Percentiles rank a stretch among this genome's conserved stretches.
phyloP scores from a whole-genome alignment of 2,888 invertebrate species.

The Chrysolina oricalcia region DNA sequence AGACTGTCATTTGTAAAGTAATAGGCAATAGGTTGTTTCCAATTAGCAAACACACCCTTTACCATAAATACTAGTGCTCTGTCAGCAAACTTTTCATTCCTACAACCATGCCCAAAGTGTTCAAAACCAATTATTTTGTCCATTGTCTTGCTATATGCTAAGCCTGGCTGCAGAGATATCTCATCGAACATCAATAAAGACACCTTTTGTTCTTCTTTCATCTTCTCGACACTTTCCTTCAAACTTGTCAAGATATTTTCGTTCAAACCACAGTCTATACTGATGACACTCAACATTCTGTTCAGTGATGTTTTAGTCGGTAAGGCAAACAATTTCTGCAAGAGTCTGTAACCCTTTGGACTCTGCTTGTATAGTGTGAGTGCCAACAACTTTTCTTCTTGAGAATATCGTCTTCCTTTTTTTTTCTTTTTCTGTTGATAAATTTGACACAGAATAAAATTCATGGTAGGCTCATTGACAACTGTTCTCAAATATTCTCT shows the following conservation, averaged over 20 bases:
- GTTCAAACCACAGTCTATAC: constrained; percentile 42
- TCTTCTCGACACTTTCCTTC: constrained; percentile 37
- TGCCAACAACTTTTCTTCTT: constrained; percentile 51
- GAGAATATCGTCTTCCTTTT: constrained; percentile 41
- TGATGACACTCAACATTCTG: constrained; percentile 43
- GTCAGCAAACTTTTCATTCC: neutral
- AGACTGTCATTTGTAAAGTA: constrained; percentile 6
- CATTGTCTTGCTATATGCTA: constrained; percentile 34
- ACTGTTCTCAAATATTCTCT: neutral
- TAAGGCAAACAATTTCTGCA: constrained; percentile 48
- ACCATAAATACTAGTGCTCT: constrained; percentile 23
- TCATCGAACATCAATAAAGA: constrained; percentile 51
- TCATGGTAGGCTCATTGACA: neutral
- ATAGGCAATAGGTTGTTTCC: constrained; percentile 24
- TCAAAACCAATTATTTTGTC: constrained; percentile 36
- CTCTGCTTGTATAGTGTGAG: constrained; percentile 50
- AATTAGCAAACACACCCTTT: constrained; percentile 15
- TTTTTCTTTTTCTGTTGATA: constrained; percentile 26
- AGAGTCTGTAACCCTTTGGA: constrained; percentile 46
- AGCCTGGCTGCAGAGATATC: constrained; percentile 45
- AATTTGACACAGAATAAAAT: neutral
- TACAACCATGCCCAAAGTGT: neutral
- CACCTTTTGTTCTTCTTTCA: constrained; percentile 29
- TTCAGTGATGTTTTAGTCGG: constrained; percentile 48
- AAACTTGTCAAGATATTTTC: constrained; percentile 43